Evolutionary conservation across 2,888 invertebrate genomes (phyloP).

Genomic region (Liposcelis brunnea): DNA sequence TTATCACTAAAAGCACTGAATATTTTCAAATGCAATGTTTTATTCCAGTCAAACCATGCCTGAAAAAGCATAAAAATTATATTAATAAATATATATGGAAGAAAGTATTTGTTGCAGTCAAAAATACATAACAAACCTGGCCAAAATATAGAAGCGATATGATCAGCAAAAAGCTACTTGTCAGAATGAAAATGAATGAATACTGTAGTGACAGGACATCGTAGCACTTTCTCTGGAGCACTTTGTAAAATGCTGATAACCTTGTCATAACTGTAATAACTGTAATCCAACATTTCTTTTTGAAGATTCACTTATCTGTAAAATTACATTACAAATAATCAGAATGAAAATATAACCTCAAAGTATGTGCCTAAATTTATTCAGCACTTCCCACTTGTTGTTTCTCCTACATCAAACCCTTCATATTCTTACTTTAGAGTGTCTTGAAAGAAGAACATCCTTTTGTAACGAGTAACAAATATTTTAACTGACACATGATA

Average conservation of each 20-base stretch:
- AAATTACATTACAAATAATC: too few species aligned
- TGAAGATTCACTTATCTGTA: too few species aligned
- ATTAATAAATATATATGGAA: not conserved
- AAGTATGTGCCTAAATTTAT: too few species aligned
- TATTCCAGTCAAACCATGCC: slow-evolving; percentile 11
- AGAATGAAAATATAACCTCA: too few species aligned
- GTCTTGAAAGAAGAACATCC: too few species aligned
- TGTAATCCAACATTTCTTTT: too few species aligned
- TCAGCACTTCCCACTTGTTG: too few species aligned
- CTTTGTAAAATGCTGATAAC: slow-evolving; percentile 18
- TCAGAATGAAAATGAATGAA: slow-evolving; percentile 25
- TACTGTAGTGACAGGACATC: slow-evolving; percentile 29
- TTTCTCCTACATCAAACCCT: too few species aligned
- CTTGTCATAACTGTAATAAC: too few species aligned
- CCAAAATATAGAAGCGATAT: slow-evolving; percentile 28
- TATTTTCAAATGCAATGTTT: slow-evolving; percentile 9
- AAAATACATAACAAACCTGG: slow-evolving; percentile 24
- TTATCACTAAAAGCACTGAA: slow-evolving; percentile 25
- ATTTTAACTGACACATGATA: too few species aligned
- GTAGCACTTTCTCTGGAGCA: slow-evolving; percentile 29
- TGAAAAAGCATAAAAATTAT: not conserved
- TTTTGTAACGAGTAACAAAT: too few species aligned
- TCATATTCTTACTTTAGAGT: too few species aligned
- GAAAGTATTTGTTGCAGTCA: not conserved
- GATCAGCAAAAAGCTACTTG: slow-evolving; percentile 26